Evolutionary conservation across 2,113 vertebrate species (phyloP), one percentile per base, ranked within the genome.

Genomic region (Etheostoma spectabile): DNA sequence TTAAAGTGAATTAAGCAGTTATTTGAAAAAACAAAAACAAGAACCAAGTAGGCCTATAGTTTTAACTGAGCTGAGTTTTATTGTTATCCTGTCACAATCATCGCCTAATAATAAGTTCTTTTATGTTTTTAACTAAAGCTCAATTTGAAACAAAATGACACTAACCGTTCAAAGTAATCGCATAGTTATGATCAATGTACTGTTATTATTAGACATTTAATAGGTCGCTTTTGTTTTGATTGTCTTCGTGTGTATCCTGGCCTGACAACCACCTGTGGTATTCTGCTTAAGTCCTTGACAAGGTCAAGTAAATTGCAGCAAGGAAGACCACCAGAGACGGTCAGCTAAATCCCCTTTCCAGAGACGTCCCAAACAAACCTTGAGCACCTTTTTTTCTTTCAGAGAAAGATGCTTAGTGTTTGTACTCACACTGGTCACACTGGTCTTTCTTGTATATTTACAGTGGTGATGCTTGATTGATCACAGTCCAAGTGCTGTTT

Each of bases 261-360:
- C 48, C 8, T 77, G 35, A 67, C 49, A 85, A n/a, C 65, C 75
- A 77, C 79, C 69, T 57, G 70, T 42, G 80, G 60, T 51, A 52
- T 62, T 76, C 12, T 46, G 38, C 48, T 71, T 63, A 30, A 48
- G 14, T 68, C 69, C 49, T 79, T 38, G 51, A 71, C 35, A 22
- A 66, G 84, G 45, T 78, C 77, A 80, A 80, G 73, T 75, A 90
- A 90, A 91, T 82, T 79, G 46, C 57, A 82, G 70, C 55, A 74
- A 79, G 76, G 59, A 75, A 68, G 66, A 86, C 74, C 75, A 69
- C 74, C 68, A 63, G 62, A 72, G 67, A 85, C 1, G 6, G 57
- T 49, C 65, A 71, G 55, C 19, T 53, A 71, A 88, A 88, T 83
- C 69, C 24, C 57, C 77, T 80, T 78, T 62, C 72, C 70, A 86